Evolutionary conservation across 1,140 invertebrate genomes (phyloP), one percentile per base, ranked within the genome.

Genomic region (Drosophila ironensis): DNA sequence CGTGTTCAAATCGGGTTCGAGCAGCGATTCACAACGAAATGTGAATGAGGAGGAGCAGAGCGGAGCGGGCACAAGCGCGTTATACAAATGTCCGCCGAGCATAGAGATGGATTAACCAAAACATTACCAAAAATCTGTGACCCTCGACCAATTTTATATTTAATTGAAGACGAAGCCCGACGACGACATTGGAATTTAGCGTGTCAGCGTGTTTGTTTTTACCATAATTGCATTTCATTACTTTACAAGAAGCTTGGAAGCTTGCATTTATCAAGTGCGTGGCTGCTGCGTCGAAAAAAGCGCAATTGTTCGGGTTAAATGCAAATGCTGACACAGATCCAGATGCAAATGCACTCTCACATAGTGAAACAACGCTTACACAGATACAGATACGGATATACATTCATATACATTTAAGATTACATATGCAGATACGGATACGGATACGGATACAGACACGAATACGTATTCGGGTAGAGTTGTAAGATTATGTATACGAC

Each of bases 51-150:
- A 60, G 41, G 41, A 59, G 38, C 25, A n/a, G 27, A 40, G 61
- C 28, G 75, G 72, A 74, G 71, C 80, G 80, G 70, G 78, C 78
- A 84, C 78, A 84, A 84, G 78, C 78, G 78, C 78, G 78, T 56
- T 24, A 51, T 77, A 77, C 69, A 72, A 54, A 72, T 72, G 63
- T 82, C 77, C 77, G 74, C 64, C 80, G 78, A 74, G 78, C 74
- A 74, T 84, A 70, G 61, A 86, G 50, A 45, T 48, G 11, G 14
- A 33, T 33, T 33, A 63, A 67, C 60, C 67, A 77, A 77, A 67
- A 56, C 12, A 78, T 86, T 54, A 84, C 81, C 73, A 78, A 61
- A 57, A 12, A 64, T 73, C 59, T 63, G 67, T 71, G 37, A 17
- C 63, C 69, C 54, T 71, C 41, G 42, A 59, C 61, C 42, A 84